These are phyloP conservation scores for Osmerus mordax DNA, from an alignment of 2,113 vertebrate genomes.

Conservation along the genomic window DNA sequence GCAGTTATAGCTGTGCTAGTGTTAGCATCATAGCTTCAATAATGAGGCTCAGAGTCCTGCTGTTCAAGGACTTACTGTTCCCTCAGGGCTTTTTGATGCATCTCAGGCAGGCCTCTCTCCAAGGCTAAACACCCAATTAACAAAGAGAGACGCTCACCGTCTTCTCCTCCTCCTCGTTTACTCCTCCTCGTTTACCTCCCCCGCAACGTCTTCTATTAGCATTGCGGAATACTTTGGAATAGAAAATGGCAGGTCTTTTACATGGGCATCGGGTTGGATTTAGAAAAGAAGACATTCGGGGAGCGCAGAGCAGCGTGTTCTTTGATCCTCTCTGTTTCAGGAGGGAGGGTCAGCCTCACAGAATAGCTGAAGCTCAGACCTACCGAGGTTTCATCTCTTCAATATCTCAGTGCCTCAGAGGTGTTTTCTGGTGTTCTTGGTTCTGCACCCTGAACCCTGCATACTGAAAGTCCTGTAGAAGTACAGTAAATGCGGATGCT, in stretches of 20 bases:
- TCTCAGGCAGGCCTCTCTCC: neutral
- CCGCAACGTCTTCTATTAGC: neutral
- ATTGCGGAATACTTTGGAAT: neutral
- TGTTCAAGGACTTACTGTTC: neutral
- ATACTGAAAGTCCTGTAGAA: no score
- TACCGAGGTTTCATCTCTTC: no score
- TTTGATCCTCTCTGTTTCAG: no score
- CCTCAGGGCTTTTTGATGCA: neutral
- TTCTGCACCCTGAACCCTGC: no score
- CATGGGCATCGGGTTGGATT: neutral
- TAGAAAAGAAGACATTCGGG: neutral
- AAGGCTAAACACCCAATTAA: constrained; percentile 1
- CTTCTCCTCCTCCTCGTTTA: neutral
- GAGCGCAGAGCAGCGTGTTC: neutral
- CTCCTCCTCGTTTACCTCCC: neutral
- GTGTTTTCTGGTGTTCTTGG: no score
- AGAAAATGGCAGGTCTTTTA: constrained; percentile 2
- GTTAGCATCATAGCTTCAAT: neutral
- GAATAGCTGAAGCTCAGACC: no score
- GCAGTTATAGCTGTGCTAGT: neutral
- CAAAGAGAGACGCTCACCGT: neutral
- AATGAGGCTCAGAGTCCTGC: constrained; percentile 5
- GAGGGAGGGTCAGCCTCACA: no score
- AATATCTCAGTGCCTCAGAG: no score
- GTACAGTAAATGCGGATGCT: no score